A percentile compares a stretch with the other conserved stretches of the same genome.
phyloP scores from a whole-genome alignment of 2,113 vertebrate genomes.

The Dromas ardeola region DNA sequence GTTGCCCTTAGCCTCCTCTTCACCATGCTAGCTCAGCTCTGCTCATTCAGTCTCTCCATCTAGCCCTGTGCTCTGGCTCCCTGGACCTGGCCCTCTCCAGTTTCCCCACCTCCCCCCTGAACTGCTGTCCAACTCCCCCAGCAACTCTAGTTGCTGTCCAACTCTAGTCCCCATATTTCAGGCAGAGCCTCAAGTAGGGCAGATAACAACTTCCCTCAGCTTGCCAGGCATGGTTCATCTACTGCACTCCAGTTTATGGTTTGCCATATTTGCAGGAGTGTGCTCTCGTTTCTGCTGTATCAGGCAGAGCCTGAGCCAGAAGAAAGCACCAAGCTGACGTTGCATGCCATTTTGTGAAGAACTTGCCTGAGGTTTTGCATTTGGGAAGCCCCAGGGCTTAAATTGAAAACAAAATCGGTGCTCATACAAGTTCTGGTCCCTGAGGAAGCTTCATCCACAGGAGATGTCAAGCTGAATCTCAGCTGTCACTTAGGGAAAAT shows the following conservation, averaged over 20 bases:
- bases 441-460: neutral
- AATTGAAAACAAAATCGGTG: neutral
- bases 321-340: neutral
- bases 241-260: neutral
- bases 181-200: neutral
- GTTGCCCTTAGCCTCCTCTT: neutral
- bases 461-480: neutral
- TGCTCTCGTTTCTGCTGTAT: neutral
- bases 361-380: constrained; percentile 37
- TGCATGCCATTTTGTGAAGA: neutral
- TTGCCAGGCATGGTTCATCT: neutral
- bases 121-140: neutral
- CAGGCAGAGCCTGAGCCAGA: neutral
- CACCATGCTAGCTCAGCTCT: accelerated
- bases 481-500: neutral
- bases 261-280: neutral
- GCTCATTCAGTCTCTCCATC: neutral
- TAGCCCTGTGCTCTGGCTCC: neutral
- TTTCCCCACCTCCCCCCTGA: neutral
- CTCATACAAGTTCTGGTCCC: neutral
- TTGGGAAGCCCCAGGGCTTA: constrained; percentile 29
- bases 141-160: too few relatives aligned
- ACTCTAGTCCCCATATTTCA: neutral
- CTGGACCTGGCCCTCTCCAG: neutral
- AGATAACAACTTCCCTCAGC: neutral